These are phyloP conservation scores for Pseudochirops corinnae DNA, from an alignment of 2,797 vertebrate species.

Conservation along the genomic window DNA sequence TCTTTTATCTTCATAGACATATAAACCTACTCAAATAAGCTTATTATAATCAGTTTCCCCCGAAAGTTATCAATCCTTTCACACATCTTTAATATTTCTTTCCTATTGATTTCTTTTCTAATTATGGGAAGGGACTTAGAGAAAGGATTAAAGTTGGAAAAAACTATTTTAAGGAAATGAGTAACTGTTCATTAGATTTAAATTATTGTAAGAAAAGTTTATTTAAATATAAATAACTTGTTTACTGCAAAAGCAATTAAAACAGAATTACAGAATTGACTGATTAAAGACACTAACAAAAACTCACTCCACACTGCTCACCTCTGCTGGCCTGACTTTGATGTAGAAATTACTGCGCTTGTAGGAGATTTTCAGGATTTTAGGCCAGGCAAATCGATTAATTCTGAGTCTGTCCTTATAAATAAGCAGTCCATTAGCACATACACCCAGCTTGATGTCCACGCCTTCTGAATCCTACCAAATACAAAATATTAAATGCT, in stretches of 20 bases:
- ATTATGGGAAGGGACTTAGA: background rate
- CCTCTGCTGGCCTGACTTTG: constrained; percentile 99
- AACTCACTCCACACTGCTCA: constrained; percentile 78
- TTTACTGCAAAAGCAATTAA: constrained; percentile 8
- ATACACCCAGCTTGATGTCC: constrained; percentile 98
- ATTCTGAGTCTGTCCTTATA: constrained; percentile 98
- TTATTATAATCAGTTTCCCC: constrained; percentile 16
- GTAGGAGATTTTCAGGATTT: constrained; percentile 99
- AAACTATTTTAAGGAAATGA: constrained; percentile 10
- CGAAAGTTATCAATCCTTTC: constrained; percentile 11
- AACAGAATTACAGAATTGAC: background rate
- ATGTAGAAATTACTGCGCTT: constrained; percentile 99
- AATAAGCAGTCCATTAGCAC: constrained; percentile 96
- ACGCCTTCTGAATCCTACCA: constrained; percentile 96
- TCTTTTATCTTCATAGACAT: constrained; percentile 57
- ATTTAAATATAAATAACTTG: background rate
- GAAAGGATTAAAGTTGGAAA: constrained; percentile 35
- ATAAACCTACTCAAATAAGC: constrained; percentile 12
- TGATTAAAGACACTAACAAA: background rate
- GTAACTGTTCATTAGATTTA: constrained; percentile 36
- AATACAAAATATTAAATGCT: constrained; percentile 48
- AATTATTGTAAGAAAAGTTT: constrained; percentile 15
- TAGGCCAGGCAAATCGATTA: constrained; percentile 99
- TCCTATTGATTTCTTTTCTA: background rate
- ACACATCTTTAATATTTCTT: background rate